Percentiles rank a stretch among this genome's conserved stretches.
Conservation (phyloP, 2,888 invertebrate species). For the Eupithecia dodoneata region DNA sequence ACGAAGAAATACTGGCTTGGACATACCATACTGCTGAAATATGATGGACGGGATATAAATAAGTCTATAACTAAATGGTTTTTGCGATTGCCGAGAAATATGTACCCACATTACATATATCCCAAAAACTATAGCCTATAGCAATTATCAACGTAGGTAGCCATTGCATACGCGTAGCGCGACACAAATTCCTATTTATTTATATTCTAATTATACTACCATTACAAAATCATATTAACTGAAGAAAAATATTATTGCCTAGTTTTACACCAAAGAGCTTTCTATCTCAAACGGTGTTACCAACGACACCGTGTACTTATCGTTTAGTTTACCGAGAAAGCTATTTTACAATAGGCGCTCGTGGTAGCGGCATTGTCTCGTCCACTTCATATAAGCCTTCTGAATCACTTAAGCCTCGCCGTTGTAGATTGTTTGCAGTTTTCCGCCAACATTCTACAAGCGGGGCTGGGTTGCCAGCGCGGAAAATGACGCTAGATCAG, state of each 20-base stretch:
- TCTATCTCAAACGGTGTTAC: background rate
- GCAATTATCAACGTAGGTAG: too few relatives aligned
- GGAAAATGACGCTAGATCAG: background rate
- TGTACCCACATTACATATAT: too few relatives aligned
- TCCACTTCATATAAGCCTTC: conserved; percentile 25
- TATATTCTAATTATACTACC: too few relatives aligned
- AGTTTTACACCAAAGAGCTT: background rate
- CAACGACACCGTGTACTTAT: too few relatives aligned
- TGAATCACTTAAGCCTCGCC: conserved; percentile 34
- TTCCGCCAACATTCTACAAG: conserved; percentile 29
- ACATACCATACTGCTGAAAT: too few relatives aligned
- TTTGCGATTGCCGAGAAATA: too few relatives aligned
- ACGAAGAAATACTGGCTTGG: too few relatives aligned
- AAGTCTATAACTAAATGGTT: too few relatives aligned
- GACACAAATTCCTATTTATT: background rate
- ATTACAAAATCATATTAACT: background rate
- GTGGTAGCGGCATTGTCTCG: conserved; percentile 10
- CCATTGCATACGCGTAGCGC: too few relatives aligned
- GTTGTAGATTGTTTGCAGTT: conserved; percentile 35
- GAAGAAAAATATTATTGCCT: background rate
- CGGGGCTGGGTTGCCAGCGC: conserved; percentile 4
- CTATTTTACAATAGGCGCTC: background rate
- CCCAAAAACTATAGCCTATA: too few relatives aligned
- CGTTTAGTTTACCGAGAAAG: background rate
- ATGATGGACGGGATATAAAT: too few relatives aligned